Evolutionary conservation across 2,888 invertebrate species (phyloP).

Genomic region (Macrophya alboannulata): DNA sequence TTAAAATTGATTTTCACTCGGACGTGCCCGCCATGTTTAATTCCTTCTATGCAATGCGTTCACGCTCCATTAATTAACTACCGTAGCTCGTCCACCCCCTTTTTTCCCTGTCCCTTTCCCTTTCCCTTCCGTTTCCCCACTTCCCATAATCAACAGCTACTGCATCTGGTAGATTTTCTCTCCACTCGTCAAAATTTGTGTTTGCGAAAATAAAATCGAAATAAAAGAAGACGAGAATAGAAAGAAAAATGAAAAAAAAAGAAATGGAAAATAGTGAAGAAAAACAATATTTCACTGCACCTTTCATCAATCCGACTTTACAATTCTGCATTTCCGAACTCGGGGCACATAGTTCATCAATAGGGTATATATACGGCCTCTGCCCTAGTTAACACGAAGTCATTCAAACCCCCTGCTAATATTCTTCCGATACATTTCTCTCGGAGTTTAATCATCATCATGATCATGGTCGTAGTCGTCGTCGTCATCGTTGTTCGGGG

Average conservation of each 20-base stretch:
- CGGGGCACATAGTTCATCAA: neutral
- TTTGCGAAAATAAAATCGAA: neutral
- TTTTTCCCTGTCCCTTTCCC: neutral
- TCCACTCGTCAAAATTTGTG: neutral
- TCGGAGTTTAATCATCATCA: slow-evolving; percentile 3
- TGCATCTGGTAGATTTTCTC: neutral
- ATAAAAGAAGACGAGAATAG: too few relatives aligned
- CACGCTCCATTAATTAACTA: slow-evolving; percentile 43
- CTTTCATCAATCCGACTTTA: neutral
- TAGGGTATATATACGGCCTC: neutral
- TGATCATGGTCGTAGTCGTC: neutral
- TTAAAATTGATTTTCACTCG: slow-evolving; percentile 51
- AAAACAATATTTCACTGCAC: neutral
- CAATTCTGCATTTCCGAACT: neutral
- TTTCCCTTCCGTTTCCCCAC: neutral
- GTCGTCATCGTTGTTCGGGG: neutral
- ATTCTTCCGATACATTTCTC: slow-evolving; percentile 36
- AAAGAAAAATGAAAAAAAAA: neutral
- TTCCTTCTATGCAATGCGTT: slow-evolving; percentile 24
- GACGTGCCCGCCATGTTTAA: slow-evolving; percentile 47
- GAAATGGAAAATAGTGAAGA: too few relatives aligned
- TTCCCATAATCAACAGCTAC: neutral
- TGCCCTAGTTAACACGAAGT: slow-evolving; percentile 16
- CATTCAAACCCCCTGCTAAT: slow-evolving; percentile 23
- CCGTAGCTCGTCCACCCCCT: neutral